Evolutionary conservation across 1,140 invertebrate species (phyloP).

Genomic region (Brachionus angularis): DNA sequence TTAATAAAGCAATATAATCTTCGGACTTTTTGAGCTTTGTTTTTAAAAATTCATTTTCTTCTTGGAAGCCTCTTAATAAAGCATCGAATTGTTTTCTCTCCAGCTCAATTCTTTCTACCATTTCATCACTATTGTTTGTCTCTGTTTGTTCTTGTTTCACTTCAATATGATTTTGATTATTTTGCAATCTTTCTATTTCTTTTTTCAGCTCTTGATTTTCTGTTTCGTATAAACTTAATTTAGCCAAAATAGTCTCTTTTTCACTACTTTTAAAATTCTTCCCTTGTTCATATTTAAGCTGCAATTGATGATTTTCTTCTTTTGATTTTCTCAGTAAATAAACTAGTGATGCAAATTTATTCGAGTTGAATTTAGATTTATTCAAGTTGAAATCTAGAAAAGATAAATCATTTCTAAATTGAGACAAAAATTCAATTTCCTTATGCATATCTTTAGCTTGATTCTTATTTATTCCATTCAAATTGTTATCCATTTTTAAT

Average conservation of each 20-base stretch:
- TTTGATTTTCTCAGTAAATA: conserved; percentile 11
- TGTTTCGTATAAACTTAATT: background rate
- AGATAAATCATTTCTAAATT: background rate
- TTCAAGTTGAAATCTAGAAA: background rate
- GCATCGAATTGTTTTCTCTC: conserved; percentile 21
- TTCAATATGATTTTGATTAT: background rate
- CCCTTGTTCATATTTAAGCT: background rate
- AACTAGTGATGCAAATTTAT: conserved; percentile 26
- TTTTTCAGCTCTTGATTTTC: conserved; percentile 3
- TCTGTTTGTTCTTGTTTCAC: background rate
- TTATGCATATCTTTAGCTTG: background rate
- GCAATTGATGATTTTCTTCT: background rate
- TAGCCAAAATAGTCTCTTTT: background rate
- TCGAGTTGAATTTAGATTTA: conserved; percentile 14
- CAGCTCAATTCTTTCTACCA: background rate
- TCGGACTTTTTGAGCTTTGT: conserved; percentile 24
- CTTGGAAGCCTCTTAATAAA: background rate
- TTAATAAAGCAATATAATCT: conserved; percentile 11
- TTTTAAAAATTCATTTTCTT: conserved; percentile 38
- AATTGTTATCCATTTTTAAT: background rate
- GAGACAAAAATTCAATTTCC: background rate
- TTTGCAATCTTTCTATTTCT: background rate
- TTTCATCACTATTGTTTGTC: background rate
- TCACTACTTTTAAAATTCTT: background rate
- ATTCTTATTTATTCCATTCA: background rate